Conservation (phyloP, 30 jellyfish, hydroid and myxozoan species). For the Turritopsis dohrnii region DNA sequence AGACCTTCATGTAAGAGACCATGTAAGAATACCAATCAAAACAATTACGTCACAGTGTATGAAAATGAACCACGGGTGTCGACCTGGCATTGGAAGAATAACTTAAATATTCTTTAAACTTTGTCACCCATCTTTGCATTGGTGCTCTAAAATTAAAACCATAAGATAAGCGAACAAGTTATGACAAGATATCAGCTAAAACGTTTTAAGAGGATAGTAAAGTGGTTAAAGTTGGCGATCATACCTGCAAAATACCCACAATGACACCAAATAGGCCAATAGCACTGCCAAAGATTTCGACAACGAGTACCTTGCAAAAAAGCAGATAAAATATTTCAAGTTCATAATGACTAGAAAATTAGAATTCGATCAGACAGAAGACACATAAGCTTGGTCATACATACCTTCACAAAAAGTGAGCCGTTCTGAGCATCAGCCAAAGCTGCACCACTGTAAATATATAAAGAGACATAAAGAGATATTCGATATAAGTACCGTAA, state of each 20-base stretch:
- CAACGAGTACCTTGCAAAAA: slow-evolving; percentile 56
- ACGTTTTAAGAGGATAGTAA: no score
- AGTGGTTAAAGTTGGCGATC: background rate
- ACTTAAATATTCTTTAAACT: background rate
- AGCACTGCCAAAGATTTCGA: slow-evolving; percentile 91
- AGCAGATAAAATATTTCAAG: no score
- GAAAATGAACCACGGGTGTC: no score
- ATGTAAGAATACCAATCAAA: no score
- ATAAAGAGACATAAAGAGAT: no score
- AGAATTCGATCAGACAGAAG: no score
- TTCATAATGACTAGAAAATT: no score
- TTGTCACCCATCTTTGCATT: slow-evolving; percentile 8
- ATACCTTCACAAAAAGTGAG: slow-evolving; percentile 92
- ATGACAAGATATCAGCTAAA: no score
- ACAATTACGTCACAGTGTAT: no score
- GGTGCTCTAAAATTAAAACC: background rate
- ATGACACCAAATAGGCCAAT: slow-evolving; percentile 84
- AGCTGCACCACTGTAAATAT: slow-evolving; percentile 97
- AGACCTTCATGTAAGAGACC: background rate
- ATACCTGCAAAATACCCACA: slow-evolving; percentile 76
- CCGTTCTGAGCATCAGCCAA: slow-evolving; percentile 99
- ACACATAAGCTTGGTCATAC: no score
- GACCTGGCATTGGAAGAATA: background rate
- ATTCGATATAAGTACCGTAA: no score
- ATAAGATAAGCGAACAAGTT: background rate